Evolutionary conservation across 2,113 vertebrate genomes (phyloP).

Genomic region (Indicator indicator): DNA sequence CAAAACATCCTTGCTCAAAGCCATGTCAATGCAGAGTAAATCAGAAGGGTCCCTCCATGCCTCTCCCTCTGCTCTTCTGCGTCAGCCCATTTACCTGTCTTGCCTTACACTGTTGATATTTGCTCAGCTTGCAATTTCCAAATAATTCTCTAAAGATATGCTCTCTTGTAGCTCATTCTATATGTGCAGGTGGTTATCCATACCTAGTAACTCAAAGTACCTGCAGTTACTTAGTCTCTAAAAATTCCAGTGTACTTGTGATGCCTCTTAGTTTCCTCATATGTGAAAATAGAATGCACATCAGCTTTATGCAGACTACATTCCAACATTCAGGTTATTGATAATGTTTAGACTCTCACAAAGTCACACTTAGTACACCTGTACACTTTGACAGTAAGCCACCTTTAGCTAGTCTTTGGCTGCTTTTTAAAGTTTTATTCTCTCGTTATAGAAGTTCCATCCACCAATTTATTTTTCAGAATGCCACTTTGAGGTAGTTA

Average conservation of each 20-base stretch:
- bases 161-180: not conserved
- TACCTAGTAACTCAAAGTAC: not conserved
- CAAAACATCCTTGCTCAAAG: not conserved
- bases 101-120: not conserved
- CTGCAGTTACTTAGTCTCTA: not conserved
- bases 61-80: not conserved
- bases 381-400: not conserved
- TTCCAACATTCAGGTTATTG: not conserved
- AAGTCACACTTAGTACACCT: not conserved
- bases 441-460: not conserved
- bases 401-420: not conserved
- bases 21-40: not conserved
- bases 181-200: not conserved
- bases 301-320: not conserved
- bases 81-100: not conserved
- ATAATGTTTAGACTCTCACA: not conserved
- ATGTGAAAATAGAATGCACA: not conserved
- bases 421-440: not conserved
- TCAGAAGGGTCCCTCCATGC: not conserved
- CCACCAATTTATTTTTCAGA: not conserved
- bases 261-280: not conserved
- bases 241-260: not conserved
- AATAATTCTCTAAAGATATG: not conserved
- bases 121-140: not conserved
- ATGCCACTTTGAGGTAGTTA: not conserved